phyloP scores from a whole-genome alignment of 2,888 invertebrate species.

The Tetheella fluctuosa region DNA sequence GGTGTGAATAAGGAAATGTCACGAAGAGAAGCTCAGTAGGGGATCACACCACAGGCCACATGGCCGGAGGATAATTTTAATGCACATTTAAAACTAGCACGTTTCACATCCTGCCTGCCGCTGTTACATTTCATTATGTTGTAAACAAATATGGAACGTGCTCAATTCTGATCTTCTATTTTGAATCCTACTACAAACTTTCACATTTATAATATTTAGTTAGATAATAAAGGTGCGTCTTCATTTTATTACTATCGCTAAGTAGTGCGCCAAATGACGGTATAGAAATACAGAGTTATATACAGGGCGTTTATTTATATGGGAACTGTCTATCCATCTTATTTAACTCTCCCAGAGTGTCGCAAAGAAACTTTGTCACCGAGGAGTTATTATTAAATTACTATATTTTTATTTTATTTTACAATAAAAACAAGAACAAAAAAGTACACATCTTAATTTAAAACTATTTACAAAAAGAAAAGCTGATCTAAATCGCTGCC shows the following conservation, averaged over 20 bases:
- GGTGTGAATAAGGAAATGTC: background rate
- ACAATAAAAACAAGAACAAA: no score
- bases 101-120: background rate
- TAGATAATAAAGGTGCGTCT: no score
- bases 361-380: no score
- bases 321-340: no score
- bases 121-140: slow-evolving; percentile 15
- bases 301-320: background rate
- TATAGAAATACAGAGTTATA: background rate
- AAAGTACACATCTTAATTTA: no score
- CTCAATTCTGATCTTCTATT: background rate
- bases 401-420: no score
- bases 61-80: slow-evolving; percentile 26
- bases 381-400: no score
- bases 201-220: background rate
- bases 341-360: no score
- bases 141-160: slow-evolving; percentile 9
- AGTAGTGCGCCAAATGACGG: background rate
- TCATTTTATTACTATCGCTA: no score
- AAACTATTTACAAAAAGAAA: no score
- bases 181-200: background rate
- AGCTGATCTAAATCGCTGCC: no score
- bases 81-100: slow-evolving; percentile 20
- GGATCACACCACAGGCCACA: slow-evolving; percentile 22
- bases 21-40: slow-evolving; percentile 16